Evolutionary conservation across 2,797 vertebrate genomes (phyloP).

Genomic region (Iguana delicatissima): DNA sequence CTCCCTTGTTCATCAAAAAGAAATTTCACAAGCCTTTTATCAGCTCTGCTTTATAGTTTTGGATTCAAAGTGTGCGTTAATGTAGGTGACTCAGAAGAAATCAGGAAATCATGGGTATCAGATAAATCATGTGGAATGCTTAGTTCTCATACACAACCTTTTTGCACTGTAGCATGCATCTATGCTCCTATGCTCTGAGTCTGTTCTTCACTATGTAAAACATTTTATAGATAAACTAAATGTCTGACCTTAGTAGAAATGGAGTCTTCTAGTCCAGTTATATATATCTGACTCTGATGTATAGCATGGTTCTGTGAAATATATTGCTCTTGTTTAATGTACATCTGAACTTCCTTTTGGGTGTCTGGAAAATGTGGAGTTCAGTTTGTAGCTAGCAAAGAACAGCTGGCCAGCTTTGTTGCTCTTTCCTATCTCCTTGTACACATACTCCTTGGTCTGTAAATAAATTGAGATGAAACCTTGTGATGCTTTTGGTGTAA

Average conservation of each 20-base stretch:
- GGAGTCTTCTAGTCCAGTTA: neutral
- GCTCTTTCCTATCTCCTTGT: neutral
- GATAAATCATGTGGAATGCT: neutral
- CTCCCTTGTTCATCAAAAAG: slow-evolving; percentile 21
- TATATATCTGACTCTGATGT: neutral
- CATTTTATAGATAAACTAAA: neutral
- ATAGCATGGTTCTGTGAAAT: neutral
- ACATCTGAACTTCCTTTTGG: neutral
- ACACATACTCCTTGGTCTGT: neutral
- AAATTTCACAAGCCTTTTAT: neutral
- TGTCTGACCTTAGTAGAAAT: neutral
- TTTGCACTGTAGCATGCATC: neutral
- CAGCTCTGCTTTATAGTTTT: neutral
- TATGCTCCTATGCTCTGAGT: neutral
- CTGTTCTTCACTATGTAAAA: neutral
- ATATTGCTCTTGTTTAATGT: neutral
- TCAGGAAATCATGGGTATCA: neutral
- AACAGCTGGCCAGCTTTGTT: neutral
- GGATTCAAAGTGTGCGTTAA: neutral
- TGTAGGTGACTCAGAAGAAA: neutral
- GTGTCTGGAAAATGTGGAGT: neutral
- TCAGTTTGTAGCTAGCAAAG: neutral
- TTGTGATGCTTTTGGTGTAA: neutral
- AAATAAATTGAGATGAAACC: neutral
- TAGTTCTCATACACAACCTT: neutral